Base-by-base conservation (phyloP, 2,888 invertebrate genomes). In the Protonemura montana region DNA sequence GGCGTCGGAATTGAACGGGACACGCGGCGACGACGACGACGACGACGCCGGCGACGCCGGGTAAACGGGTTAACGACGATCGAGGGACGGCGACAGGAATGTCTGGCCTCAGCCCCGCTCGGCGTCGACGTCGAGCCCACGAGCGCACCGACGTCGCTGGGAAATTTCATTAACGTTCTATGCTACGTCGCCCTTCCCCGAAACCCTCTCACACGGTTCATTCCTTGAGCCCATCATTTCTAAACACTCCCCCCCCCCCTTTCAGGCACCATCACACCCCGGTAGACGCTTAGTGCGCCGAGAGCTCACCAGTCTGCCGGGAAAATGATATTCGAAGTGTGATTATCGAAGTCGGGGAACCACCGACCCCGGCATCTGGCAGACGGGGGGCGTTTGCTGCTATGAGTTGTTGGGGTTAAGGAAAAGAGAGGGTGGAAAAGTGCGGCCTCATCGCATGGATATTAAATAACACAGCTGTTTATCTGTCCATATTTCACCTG, bases 141-240 rank as follows among this genome's bases (percentile, higher is more conserved):
- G 76, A 30, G 84, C 5, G 30, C 76, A 85, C 13, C 26, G 76
- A 41, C 85, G 80, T 86, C 85, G 85, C 85, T 85, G 35, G 81
- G 87, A 87, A 87, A 87, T 87, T 87, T 87, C 87, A 87, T 87
- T 87, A 87, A 87, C 87, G 87, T 13, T 10, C 85, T 27, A 59
- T 28, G 80, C 87, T 59, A 27, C 76, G 21, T 59, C 84, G 27
- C 27, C 42, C 42, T 41, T 41, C n/a, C 83, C 25, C 42, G 5
- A 13, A 7, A 27, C 59, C n/a, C 84, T 28, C 27, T 28, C 76
- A 5, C 26, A 2, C 3, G 76, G 59, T 59, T 59, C 59, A 59
- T 59, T 59, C 59, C 59, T 59, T 59, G 21, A 59, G 59, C 59
- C 59, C 59, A 59, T 59, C 59, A 59, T 59, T 59, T 59, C 59